Evolutionary conservation across 2,113 vertebrate species (phyloP).

Genomic region (Brachirus orientalis): DNA sequence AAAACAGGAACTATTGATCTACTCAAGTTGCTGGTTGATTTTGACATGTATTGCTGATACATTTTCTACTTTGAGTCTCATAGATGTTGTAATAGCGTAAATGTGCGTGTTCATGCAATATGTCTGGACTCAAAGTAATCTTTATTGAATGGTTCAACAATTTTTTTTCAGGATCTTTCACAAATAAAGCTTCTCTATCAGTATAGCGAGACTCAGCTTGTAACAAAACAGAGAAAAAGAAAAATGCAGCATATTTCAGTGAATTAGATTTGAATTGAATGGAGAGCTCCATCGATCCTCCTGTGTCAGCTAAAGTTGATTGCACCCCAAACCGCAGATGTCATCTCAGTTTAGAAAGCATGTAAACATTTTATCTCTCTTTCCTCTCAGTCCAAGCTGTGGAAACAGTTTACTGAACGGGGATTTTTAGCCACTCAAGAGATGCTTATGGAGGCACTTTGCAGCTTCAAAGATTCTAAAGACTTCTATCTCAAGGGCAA

Average conservation of each 20-base stretch:
- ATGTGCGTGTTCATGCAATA: conserved; percentile 5
- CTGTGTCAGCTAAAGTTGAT: conserved; percentile 2
- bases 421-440: conserved; percentile 41
- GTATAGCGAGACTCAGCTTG: background rate
- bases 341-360: conserved; percentile 27
- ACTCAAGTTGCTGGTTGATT: background rate
- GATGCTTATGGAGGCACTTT: conserved; percentile 65
- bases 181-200: conserved; percentile 4
- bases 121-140: background rate
- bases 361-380: conserved; percentile 22
- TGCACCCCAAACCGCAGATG: conserved; percentile 12
- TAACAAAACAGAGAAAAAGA: conserved; percentile 12
- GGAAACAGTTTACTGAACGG: conserved; percentile 35
- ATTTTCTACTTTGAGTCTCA: conserved; percentile 1
- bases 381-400: conserved; percentile 25
- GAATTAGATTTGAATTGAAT: conserved; percentile 19
- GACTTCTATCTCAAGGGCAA: conserved; percentile 70
- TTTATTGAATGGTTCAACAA: conserved; percentile 11
- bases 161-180: too few species aligned
- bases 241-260: conserved; percentile 5
- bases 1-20: conserved; percentile 9
- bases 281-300: conserved; percentile 6
- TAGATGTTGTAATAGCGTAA: background rate
- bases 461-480: conserved; percentile 64
- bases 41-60: background rate